phyloP scores from a whole-genome alignment of 2,113 vertebrate genomes.

The Oreamnos americanus region DNA sequence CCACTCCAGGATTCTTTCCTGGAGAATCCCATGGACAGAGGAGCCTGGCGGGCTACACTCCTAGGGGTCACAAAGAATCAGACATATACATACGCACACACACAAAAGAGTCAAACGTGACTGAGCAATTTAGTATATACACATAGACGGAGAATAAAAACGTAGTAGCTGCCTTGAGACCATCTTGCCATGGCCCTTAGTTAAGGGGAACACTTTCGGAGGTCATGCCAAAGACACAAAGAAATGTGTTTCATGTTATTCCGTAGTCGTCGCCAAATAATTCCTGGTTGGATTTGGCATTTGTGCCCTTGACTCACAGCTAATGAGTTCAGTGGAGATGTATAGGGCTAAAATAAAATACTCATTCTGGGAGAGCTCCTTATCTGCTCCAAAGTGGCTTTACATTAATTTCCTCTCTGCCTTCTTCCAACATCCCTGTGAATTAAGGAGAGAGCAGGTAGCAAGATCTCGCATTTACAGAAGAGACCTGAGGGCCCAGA shows the following conservation, averaged over 20 bases:
- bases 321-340: background rate
- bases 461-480: background rate
- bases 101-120: background rate
- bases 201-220: background rate
- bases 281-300: background rate
- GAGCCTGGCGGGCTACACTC: background rate
- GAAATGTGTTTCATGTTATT: background rate
- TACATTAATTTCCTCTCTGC: background rate
- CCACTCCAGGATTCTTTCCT: background rate
- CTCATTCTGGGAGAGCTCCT: background rate
- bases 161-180: fast-evolving
- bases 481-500: background rate
- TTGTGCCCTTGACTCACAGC: background rate
- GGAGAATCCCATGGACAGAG: background rate
- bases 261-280: fast-evolving
- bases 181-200: background rate
- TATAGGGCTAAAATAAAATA: background rate
- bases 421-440: background rate
- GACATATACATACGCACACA: background rate
- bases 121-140: background rate
- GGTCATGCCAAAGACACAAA: background rate
- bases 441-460: background rate
- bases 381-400: background rate
- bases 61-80: background rate
- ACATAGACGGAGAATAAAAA: background rate